A percentile compares a stretch with the other conserved stretches of the same genome.
These are phyloP conservation scores for Mesitornis unicolor DNA, from an alignment of 2,113 vertebrate species.

Conservation along the genomic window DNA sequence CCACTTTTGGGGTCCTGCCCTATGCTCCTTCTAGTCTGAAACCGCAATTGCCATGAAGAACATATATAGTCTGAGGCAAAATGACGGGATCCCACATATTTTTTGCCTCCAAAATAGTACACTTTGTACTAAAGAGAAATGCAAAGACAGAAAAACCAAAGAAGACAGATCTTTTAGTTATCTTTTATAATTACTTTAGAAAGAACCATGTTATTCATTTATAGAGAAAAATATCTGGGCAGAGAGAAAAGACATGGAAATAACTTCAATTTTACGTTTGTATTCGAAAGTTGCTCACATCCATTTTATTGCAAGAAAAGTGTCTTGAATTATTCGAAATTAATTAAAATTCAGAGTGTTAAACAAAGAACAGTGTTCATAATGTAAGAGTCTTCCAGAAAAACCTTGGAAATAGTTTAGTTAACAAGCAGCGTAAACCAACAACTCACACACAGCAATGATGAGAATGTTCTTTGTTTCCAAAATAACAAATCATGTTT, in stretches of 20 bases:
- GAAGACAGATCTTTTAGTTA: not conserved
- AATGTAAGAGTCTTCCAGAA: not conserved
- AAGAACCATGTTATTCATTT: not conserved
- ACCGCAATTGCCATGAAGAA: not conserved
- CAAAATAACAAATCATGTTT: not conserved
- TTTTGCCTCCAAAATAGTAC: not conserved
- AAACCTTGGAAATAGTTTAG: not conserved
- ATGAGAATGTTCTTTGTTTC: not conserved
- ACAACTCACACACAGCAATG: not conserved
- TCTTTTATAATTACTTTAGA: not conserved
- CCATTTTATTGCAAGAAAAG: conserved; percentile 42
- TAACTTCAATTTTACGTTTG: not conserved
- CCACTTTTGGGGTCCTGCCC: not conserved
- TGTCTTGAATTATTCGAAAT: not conserved
- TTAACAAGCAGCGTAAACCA: not conserved
- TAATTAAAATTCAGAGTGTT: not conserved
- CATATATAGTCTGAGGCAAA: not conserved
- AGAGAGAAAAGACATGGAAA: not conserved
- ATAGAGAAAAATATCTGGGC: not conserved
- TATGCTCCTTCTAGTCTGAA: not conserved
- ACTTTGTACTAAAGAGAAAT: not conserved
- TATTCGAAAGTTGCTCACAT: conserved; percentile 10
- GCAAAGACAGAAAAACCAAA: not conserved
- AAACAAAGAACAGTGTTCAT: not conserved
- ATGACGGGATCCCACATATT: not conserved